Conservation (phyloP, 2,113 vertebrate genomes). For the Lates calcarifer region DNA sequence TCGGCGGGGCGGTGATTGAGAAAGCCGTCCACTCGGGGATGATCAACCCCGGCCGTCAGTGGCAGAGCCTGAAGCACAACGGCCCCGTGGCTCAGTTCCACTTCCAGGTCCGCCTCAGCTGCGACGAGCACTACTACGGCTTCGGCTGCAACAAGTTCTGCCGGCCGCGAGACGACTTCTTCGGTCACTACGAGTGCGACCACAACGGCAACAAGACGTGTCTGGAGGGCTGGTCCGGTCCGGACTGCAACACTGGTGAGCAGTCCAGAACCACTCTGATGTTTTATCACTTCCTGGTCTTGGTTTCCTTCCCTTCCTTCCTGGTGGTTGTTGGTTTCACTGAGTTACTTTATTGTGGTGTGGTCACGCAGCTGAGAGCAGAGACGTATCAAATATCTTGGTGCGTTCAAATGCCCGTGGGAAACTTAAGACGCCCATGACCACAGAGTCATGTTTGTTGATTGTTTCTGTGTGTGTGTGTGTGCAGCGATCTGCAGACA, state of each 20-base stretch:
- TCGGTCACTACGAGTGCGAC: constrained; percentile 93
- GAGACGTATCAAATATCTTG: not conserved
- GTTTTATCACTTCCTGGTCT: too few species aligned
- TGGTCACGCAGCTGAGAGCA: too few species aligned
- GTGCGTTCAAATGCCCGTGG: not conserved
- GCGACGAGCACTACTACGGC: constrained; percentile 93
- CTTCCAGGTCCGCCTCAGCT: constrained; percentile 91
- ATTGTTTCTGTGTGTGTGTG: not conserved
- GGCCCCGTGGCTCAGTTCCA: constrained; percentile 88
- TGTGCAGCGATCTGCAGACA: constrained; percentile 89
- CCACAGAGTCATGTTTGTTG: not conserved
- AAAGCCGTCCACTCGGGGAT: constrained; percentile 92
- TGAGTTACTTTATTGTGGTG: not conserved
- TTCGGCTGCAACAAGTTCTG: constrained; percentile 95
- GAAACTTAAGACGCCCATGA: not conserved
- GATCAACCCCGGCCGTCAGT: constrained; percentile 92
- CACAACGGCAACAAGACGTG: constrained; percentile 95
- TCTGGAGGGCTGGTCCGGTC: constrained; percentile 92
- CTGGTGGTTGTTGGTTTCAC: not conserved
- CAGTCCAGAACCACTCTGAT: too few species aligned
- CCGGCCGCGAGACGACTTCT: constrained; percentile 93
- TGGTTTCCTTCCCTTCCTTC: not conserved
- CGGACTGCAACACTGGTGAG: constrained; percentile 90
- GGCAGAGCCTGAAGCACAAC: constrained; percentile 90
- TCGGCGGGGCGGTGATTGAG: constrained; percentile 86